Base-by-base conservation (phyloP, 1,140 invertebrate genomes). In the Eumeta japonica region DNA sequence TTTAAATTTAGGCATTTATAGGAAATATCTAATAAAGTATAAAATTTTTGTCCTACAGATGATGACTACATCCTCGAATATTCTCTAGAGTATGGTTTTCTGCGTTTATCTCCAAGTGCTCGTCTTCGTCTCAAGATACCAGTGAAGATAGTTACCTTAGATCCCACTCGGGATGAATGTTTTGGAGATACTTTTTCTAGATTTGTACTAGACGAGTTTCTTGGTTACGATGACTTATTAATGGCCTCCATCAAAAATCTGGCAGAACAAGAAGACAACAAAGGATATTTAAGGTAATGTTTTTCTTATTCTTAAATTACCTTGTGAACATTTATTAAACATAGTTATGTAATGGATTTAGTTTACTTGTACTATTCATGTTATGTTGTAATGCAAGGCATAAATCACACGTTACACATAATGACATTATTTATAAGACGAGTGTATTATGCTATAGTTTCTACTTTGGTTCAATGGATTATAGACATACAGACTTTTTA, bases 21-120 rank as follows among this genome's bases (percentile, higher is more conserved):
- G n/a, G n/a, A n/a, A n/a, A n/a, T n/a, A n/a, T n/a, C n/a, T n/a
- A n/a, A n/a, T n/a, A n/a, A n/a, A n/a, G n/a, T n/a, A n/a, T n/a
- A n/a, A n/a, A n/a, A n/a, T n/a, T n/a, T n/a, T n/a, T n/a, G n/a
- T n/a, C n/a, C 86, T 85, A 74, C 82, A 62, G 89, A 94, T 51
- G 93, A 97, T 52, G 89, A 94, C 57, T 98, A 97, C 62, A 97
- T 98, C 20, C 88, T 98, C 3, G 97, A 99, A 68, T 99, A 98
- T 80, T 92, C 95, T 1, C 75, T 98, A 41, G 94, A 98, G 67
- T 97, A 98, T 74, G 96, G 97, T 1, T 94, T 97, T 62, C 75
- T 99, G 20, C 81, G 96, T 2, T 73, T 99, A 10, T 92, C 91
- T 9, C 87, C 92, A 0, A 82, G 82, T 16, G 89, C 91, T 1